Evolutionary conservation across 2,888 invertebrate species (phyloP), one percentile per base, ranked within the genome.

Genomic region (Lepeophtheirus nordmannii): DNA sequence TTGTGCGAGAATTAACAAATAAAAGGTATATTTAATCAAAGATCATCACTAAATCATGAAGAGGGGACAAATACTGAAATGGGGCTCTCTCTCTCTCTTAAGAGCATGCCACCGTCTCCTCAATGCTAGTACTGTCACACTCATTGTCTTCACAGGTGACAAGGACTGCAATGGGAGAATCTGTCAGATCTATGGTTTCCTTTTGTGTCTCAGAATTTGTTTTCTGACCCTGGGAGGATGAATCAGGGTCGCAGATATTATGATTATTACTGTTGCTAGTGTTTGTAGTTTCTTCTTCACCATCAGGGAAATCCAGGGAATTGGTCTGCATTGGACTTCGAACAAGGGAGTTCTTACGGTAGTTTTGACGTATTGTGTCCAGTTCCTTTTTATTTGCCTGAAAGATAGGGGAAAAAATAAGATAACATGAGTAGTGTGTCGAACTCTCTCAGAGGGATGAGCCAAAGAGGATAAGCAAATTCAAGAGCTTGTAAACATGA

Each of bases 111-210:
- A 7, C 30, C 30, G 30, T 30, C 2, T 30, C 30, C 30, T 30
- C n/a, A n/a, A n/a, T n/a, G n/a, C n/a, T n/a, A n/a, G n/a, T n/a
- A n/a, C n/a, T n/a, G n/a, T n/a, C n/a, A n/a, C n/a, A n/a, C n/a
- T n/a, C 30, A 30, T 30, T 30, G 3, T 30, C 30, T 5, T 30
- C 80, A 80, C n/a, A 46, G 53, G 53, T 46, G 17, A 46, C 8
- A 17, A 17, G 14, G 5, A 46, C 53, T 46, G 53, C 53, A 14
- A 46, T 17, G 53, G 53, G 53, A 17, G 53, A 46, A 46, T 46
- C 53, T 5, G n/a, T 46, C 8, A 46, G 53, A n/a, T 46, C 53
- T 3, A 46, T 14, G 1, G 8, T 8, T 17, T 46, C 53, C 17
- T 14, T 14, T 46, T 46, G n/a, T 46, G 2, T 1, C 17, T 14